phyloP scores from a whole-genome alignment of 2,888 invertebrate species.

The Arenicola marina region DNA sequence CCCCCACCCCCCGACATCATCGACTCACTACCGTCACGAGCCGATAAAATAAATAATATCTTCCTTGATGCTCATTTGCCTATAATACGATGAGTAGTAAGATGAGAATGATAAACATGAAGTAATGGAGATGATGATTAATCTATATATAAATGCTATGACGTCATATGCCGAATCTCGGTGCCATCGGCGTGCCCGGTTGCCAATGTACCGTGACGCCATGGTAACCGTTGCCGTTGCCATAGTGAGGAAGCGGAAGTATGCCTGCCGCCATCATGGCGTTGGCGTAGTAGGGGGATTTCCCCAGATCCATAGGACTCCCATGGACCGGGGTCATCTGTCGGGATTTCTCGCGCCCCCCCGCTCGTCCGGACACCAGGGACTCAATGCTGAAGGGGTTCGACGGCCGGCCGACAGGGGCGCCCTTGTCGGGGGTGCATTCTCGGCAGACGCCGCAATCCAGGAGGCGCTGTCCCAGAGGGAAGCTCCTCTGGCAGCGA shows the following conservation, averaged over 20 bases:
- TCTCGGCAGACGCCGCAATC: slow-evolving; percentile 3
- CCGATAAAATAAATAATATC: too few relatives aligned
- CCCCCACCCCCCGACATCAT: too few relatives aligned
- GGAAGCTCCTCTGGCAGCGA: slow-evolving; percentile 18
- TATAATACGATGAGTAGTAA: too few relatives aligned
- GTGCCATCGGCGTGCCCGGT: too few relatives aligned
- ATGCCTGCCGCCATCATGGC: slow-evolving; percentile 20
- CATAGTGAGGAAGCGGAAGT: slow-evolving; percentile 1
- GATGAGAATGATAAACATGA: too few relatives aligned
- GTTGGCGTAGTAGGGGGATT: slow-evolving; percentile 15
- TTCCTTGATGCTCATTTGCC: too few relatives aligned
- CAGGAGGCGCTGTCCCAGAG: slow-evolving; percentile 9
- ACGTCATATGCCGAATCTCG: too few relatives aligned
- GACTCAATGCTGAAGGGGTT: slow-evolving; percentile 24
- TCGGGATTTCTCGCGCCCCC: slow-evolving; percentile 1
- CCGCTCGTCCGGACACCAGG: slow-evolving; percentile 14
- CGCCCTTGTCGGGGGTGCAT: not conserved
- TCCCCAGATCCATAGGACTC: not conserved
- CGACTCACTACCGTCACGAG: too few relatives aligned
- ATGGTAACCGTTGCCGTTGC: too few relatives aligned
- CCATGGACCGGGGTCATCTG: not conserved
- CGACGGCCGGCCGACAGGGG: slow-evolving; percentile 11
- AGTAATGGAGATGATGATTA: too few relatives aligned
- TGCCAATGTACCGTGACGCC: too few relatives aligned
- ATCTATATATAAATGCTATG: too few relatives aligned